Percentiles rank a stretch among this genome's conserved stretches.
These are phyloP conservation scores for Trimorus sp. DNA, from an alignment of 2,888 invertebrate genomes.

Conservation along the genomic window DNA sequence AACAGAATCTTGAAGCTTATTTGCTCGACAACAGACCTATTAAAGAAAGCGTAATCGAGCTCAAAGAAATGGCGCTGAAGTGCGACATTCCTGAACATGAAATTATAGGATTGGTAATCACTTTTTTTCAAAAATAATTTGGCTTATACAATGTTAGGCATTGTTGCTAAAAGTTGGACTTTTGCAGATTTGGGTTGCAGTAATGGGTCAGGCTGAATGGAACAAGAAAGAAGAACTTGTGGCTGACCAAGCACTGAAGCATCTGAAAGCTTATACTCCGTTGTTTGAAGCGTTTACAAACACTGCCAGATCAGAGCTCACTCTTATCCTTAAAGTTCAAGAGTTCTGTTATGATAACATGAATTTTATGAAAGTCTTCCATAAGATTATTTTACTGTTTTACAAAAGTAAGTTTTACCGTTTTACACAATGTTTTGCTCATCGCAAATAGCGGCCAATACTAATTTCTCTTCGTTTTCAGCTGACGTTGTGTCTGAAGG, in stretches of 20 bases:
- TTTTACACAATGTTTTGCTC: no score
- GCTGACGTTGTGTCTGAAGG: constrained; percentile 97
- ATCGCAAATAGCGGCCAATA: not conserved
- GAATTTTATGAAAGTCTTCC: constrained; percentile 99
- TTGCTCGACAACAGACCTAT: constrained; percentile 93
- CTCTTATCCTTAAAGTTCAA: constrained; percentile 95
- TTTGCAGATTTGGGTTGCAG: constrained; percentile 93
- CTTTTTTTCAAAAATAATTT: not conserved
- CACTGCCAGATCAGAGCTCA: constrained; percentile 92
- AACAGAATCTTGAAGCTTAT: constrained; percentile 89
- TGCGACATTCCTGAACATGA: constrained; percentile 95
- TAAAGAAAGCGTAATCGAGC: constrained; percentile 92
- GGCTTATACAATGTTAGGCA: not conserved
- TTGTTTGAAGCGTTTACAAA: constrained; percentile 94
- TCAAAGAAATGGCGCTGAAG: constrained; percentile 92
- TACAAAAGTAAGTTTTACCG: constrained; percentile 96
- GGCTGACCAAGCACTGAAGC: constrained; percentile 96
- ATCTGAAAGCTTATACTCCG: constrained; percentile 92
- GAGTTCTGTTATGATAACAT: constrained; percentile 99
- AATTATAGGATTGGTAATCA: constrained; percentile 89
- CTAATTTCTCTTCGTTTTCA: constrained; percentile 74
- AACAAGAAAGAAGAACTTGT: constrained; percentile 96
- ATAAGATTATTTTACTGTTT: constrained; percentile 97
- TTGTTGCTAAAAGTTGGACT: no score
- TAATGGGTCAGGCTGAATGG: constrained; percentile 98